Evolutionary conservation across 2,888 invertebrate genomes (phyloP), one percentile per base, ranked within the genome.

Genomic region (Choristoneura rosaceana): DNA sequence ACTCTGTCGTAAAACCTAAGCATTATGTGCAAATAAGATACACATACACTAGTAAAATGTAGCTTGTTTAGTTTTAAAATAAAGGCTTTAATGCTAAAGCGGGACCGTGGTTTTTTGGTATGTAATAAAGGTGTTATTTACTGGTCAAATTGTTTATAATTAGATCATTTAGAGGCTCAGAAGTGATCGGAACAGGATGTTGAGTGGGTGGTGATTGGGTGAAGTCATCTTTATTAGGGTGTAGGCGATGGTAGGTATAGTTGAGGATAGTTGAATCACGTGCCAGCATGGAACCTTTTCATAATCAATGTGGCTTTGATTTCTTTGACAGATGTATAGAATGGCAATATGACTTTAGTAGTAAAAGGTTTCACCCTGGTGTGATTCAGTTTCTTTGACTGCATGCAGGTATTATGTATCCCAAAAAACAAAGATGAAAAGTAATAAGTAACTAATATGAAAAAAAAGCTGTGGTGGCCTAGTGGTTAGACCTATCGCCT

Each of bases 151-250:
- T 47, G 62, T 55, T 34, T 34, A 61, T 82, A 89, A 89, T 89
- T 78, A 85, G 83, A 77, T 84, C 77, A 89, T 89, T 89, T 88
- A 77, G 76, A 89, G 71, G 79, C 88, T 67, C 5, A 10, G 3
- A 55, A 65, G 66, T 43, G 45, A 17, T 12, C 38, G 34, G 0
- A 67, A 14, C 71, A 67, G 71, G 71, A 71, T 71, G 62, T 47
- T 1, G 4, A 3, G 17, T 12, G n/a, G 10, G n/a, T 7, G 8
- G 17, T 45, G 66, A 71, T 71, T 67, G 71, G 71, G 55, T 38
- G 14, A 38, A 33, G 45, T 41, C 15, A 45, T 12, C 5, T 12
- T 58, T 58, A 10, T 9, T 52, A 2, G 9, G 15, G 17, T 12
- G 47, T 55, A 14, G 33, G 52, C 38, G 63, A 34, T 3, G 12